Evolutionary conservation across 2,797 vertebrate genomes (phyloP).

Genomic region (Pteronotus mesoamericanus): DNA sequence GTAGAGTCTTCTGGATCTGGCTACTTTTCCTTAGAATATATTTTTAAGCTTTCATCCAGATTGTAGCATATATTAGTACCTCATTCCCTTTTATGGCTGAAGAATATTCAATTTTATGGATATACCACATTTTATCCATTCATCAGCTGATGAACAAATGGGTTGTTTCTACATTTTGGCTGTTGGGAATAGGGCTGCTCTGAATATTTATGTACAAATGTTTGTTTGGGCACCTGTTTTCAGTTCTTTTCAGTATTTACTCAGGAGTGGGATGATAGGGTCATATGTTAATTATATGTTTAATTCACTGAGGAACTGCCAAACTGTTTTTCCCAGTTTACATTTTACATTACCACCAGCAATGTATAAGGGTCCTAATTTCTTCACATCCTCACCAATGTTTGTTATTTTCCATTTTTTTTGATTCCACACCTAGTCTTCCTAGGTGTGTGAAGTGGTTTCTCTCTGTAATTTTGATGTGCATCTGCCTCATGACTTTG

Average conservation of each 20-base stretch:
- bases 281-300: neutral
- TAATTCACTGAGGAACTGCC: neutral
- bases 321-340: neutral
- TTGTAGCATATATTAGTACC: neutral
- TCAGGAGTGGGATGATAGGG: neutral
- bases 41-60: neutral
- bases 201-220: neutral
- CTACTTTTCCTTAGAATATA: neutral
- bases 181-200: neutral
- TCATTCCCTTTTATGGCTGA: neutral
- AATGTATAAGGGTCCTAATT: neutral
- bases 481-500: neutral
- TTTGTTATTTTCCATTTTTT: neutral
- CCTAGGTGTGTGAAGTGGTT: neutral
- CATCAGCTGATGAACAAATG: neutral
- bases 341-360: neutral
- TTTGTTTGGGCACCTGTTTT: neutral
- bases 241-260: neutral
- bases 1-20: neutral
- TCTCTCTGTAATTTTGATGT: neutral
- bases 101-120: neutral
- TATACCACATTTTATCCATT: neutral
- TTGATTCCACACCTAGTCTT: neutral
- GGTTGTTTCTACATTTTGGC: neutral
- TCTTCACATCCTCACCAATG: neutral